Conservation (phyloP, 1,140 invertebrate genomes). For the Telenomus remus region DNA sequence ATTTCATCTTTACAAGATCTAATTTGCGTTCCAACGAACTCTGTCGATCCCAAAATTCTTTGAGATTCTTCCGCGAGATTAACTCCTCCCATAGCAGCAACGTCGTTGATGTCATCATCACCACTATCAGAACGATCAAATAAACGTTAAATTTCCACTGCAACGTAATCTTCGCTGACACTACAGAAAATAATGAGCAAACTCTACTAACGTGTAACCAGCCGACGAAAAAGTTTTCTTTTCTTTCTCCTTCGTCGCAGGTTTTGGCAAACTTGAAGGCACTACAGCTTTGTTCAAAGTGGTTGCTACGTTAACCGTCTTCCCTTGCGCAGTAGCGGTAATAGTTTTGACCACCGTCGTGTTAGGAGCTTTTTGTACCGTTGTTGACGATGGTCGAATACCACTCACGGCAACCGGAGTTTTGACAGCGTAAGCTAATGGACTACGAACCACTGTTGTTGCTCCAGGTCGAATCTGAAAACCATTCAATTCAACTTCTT, state of each 20-base stretch:
- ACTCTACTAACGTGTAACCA: conserved; percentile 73
- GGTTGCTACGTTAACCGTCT: conserved; percentile 67
- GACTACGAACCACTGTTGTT: conserved; percentile 62
- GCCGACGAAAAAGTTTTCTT: conserved; percentile 79
- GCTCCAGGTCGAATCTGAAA: conserved; percentile 61
- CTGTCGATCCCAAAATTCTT: conserved; percentile 94
- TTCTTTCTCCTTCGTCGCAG: conserved; percentile 79
- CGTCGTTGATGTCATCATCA: conserved; percentile 98
- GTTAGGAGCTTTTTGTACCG: conserved; percentile 66
- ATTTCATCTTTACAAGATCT: conserved; percentile 96
- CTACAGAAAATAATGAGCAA: background rate
- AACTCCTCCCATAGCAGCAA: conserved; percentile 99
- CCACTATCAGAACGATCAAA: conserved; percentile 75
- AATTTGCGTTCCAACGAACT: conserved; percentile 96
- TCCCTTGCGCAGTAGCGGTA: conserved; percentile 63
- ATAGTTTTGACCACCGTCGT: conserved; percentile 66
- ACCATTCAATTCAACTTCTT: background rate
- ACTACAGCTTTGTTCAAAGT: conserved; percentile 72
- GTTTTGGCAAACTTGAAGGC: conserved; percentile 73
- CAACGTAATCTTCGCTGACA: background rate
- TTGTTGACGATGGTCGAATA: conserved; percentile 65
- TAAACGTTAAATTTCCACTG: background rate
- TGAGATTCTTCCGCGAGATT: conserved; percentile 97
- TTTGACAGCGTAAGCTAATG: conserved; percentile 67
- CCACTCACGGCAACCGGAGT: conserved; percentile 64